phyloP scores from a whole-genome alignment of 2,888 invertebrate species.

The Lucinisca nassula region DNA sequence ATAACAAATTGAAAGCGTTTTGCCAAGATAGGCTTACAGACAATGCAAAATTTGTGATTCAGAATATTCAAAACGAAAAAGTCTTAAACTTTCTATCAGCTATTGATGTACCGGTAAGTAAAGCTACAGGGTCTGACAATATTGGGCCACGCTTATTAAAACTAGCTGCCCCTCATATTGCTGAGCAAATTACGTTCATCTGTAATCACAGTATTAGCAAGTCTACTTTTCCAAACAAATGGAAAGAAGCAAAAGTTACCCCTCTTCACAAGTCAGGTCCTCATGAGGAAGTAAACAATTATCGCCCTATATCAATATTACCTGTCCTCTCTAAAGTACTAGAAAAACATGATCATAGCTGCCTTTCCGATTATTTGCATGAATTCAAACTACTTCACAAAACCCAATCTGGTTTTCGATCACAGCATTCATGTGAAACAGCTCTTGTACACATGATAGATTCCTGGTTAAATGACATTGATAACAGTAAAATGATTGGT shows the following conservation, averaged over 20 bases:
- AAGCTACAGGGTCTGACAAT: not conserved
- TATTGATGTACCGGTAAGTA: not conserved
- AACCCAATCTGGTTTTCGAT: not conserved
- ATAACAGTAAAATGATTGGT: not conserved
- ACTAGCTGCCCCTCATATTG: not conserved
- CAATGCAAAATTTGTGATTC: not conserved
- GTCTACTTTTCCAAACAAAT: not conserved
- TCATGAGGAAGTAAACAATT: not conserved
- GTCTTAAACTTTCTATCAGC: not conserved
- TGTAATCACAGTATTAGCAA: not conserved
- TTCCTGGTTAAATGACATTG: not conserved
- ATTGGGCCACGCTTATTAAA: not conserved
- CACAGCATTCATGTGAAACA: not conserved
- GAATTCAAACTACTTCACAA: not conserved
- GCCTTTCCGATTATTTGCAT: not conserved
- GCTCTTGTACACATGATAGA: not conserved
- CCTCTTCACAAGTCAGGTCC: not conserved
- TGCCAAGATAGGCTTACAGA: not conserved
- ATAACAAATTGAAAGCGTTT: not conserved
- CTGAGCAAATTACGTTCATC: not conserved
- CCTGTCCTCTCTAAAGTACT: not conserved
- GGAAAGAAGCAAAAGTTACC: not conserved
- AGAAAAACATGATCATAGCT: not conserved
- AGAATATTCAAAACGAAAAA: not conserved
- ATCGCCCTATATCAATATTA: not conserved